Conservation (phyloP, 2,797 vertebrate genomes). For the Odontamblyopus rebecca region DNA sequence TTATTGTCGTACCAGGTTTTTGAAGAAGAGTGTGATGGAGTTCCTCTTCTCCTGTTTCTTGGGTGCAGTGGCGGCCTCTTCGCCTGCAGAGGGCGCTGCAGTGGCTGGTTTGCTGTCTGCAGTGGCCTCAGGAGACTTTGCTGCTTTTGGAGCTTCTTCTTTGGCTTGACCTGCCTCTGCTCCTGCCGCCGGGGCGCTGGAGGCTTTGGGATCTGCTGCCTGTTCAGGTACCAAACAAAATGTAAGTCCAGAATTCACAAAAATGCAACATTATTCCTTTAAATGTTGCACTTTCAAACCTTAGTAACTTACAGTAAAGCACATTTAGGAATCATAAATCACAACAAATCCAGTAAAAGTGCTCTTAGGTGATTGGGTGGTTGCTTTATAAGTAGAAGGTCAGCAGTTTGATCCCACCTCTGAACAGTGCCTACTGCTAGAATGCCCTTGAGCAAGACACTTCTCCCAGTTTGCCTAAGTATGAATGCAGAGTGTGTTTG, state of each 20-base stretch:
- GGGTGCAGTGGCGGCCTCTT: conserved; percentile 60
- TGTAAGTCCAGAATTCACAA: not conserved
- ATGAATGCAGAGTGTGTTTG: too few species aligned
- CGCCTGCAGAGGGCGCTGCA: conserved; percentile 67
- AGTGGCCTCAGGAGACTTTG: conserved; percentile 56
- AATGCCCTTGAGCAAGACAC: too few species aligned
- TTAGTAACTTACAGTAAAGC: too few species aligned
- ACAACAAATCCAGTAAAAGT: too few species aligned
- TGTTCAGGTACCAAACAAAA: conserved; percentile 25
- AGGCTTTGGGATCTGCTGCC: conserved; percentile 65
- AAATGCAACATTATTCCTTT: too few species aligned
- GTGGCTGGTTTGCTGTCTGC: conserved; percentile 66
- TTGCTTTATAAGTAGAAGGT: too few species aligned
- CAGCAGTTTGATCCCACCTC: too few species aligned
- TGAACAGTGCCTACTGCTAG: too few species aligned
- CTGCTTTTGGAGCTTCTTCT: conserved; percentile 74
- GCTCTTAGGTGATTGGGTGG: too few species aligned
- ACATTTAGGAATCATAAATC: too few species aligned
- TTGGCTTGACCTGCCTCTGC: conserved; percentile 54
- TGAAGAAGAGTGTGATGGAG: conserved; percentile 91
- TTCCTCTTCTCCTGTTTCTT: conserved; percentile 90
- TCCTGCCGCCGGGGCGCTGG: conserved; percentile 45
- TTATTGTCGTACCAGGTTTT: conserved; percentile 82
- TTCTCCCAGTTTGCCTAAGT: too few species aligned
- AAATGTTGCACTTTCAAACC: too few species aligned